phyloP scores from a whole-genome alignment of 2,797 vertebrate genomes.

The Peromyscus eremicus region DNA sequence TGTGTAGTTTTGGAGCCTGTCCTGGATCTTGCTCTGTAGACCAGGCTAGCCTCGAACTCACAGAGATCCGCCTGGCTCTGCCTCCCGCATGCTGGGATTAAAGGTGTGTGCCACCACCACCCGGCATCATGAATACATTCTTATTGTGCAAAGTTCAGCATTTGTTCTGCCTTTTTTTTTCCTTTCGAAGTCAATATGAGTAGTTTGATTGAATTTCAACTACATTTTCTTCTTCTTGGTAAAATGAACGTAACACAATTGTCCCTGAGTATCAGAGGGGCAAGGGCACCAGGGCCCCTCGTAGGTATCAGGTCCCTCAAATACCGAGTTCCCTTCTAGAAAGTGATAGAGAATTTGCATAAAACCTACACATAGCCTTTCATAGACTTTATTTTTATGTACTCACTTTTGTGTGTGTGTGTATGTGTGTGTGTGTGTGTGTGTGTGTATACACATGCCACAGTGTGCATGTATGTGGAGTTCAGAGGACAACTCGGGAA shows the following conservation, averaged over 20 bases:
- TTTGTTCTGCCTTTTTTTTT: not conserved
- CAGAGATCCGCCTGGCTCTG: no score
- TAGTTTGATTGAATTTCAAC: constrained; percentile 2
- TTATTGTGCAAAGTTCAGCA: not conserved
- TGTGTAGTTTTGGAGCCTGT: no score
- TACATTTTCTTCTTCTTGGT: not conserved
- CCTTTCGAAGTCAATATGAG: not conserved
- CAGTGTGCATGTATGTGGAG: not conserved
- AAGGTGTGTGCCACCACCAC: no score
- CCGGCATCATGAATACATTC: not conserved
- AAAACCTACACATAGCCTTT: not conserved
- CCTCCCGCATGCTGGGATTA: no score
- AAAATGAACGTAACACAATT: not conserved
- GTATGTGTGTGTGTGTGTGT: not conserved
- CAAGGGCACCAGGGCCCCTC: no score
- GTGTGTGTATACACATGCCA: not conserved
- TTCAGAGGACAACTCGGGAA: not conserved
- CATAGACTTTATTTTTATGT: not conserved
- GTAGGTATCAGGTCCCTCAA: not conserved
- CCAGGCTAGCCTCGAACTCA: no score
- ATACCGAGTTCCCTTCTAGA: not conserved
- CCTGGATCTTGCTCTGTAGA: no score
- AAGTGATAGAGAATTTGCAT: not conserved
- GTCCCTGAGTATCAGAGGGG: not conserved
- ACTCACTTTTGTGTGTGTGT: not conserved